Conservation (phyloP, 2,888 invertebrate species). For the Chorisops tibialis region DNA sequence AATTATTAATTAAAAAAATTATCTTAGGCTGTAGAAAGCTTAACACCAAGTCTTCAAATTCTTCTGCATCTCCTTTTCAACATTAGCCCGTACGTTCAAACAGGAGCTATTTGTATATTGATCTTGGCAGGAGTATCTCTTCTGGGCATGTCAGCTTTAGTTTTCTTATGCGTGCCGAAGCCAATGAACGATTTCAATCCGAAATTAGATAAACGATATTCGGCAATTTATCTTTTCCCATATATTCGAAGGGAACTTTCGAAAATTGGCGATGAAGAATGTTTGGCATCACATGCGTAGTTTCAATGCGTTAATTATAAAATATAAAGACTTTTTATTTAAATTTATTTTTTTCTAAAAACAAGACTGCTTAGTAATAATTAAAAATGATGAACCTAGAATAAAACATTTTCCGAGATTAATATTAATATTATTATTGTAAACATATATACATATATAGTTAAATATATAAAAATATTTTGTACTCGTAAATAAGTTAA, state of each 20-base stretch:
- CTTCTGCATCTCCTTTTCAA: slow-evolving; percentile 55
- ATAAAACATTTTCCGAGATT: no score
- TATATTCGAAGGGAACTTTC: slow-evolving; percentile 34
- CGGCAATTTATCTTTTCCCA: slow-evolving; percentile 37
- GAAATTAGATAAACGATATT: slow-evolving; percentile 36
- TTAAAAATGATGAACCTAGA: no score
- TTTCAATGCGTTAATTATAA: no score
- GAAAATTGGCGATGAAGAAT: slow-evolving; percentile 26
- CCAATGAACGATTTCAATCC: slow-evolving; percentile 34
- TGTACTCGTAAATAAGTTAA: no score
- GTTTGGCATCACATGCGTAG: neutral
- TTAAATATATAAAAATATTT: no score
- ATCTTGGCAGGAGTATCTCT: slow-evolving; percentile 54
- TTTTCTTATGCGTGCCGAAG: slow-evolving; percentile 41
- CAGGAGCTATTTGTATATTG: slow-evolving; percentile 53
- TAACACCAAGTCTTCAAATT: slow-evolving; percentile 51
- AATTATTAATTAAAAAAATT: no score
- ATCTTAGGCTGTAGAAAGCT: slow-evolving; percentile 45
- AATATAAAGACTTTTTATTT: no score
- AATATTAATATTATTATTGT: no score
- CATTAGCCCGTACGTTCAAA: slow-evolving; percentile 55
- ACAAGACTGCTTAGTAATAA: no score
- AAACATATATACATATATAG: no score
- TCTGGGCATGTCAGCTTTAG: slow-evolving; percentile 45
- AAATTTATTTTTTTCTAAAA: no score